Conservation (phyloP, 1,140 invertebrate species). For the Aphelenchoides fujianensis region DNA sequence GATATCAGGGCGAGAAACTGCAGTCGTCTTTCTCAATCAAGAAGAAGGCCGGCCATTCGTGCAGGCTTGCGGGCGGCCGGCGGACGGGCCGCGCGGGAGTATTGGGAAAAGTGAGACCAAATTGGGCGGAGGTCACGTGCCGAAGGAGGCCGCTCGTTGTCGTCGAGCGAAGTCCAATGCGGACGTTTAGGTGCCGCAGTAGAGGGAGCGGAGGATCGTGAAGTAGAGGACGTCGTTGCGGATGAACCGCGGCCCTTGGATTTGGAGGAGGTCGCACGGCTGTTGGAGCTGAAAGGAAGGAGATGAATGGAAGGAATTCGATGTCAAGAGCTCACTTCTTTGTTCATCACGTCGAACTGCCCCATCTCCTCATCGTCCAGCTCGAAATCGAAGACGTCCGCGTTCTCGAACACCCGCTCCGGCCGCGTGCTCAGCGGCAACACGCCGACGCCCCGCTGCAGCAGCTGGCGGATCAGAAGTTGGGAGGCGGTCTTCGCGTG, state of each 20-base stretch:
- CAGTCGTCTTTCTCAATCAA: no score
- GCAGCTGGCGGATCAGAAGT: slow-evolving; percentile 15
- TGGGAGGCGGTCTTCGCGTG: not conserved
- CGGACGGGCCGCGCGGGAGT: no score
- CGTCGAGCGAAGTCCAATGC: no score
- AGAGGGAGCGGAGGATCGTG: not conserved
- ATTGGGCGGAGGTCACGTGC: no score
- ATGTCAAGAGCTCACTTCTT: not conserved
- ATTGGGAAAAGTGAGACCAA: no score
- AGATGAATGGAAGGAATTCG: not conserved
- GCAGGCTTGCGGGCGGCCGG: no score
- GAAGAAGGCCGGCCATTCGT: no score
- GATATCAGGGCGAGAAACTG: no score
- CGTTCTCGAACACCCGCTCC: slow-evolving; percentile 6
- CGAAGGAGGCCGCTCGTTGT: no score
- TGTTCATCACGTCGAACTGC: slow-evolving; percentile 3
- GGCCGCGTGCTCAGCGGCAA: slow-evolving; percentile 1
- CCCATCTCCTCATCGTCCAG: slow-evolving; percentile 15
- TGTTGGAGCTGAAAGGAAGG: not conserved
- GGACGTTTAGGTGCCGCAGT: not conserved
- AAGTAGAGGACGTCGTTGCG: not conserved
- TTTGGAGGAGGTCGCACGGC: not conserved
- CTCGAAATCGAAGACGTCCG: slow-evolving; percentile 14
- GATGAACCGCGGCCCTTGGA: not conserved
- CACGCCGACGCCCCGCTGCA: slow-evolving; percentile 12